phyloP scores from a whole-genome alignment of 2,113 vertebrate genomes.

The Canis aureus region DNA sequence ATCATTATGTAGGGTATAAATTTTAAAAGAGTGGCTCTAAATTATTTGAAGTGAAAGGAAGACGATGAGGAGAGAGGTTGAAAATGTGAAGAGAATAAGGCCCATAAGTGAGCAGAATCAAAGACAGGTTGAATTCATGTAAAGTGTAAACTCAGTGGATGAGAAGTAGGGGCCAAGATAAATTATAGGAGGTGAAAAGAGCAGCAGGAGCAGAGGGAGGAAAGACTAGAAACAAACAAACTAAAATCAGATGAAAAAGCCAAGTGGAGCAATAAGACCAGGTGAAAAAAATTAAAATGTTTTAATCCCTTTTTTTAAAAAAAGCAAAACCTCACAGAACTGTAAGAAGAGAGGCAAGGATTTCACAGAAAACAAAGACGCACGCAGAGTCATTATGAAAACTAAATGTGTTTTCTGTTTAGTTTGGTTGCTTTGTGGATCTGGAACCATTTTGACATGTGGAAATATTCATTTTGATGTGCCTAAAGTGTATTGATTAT shows the following conservation, averaged over 20 bases:
- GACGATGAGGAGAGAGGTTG: conserved; percentile 55
- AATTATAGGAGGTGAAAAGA: conserved; percentile 73
- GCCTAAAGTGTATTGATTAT: conserved; percentile 86
- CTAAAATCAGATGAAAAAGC: conserved; percentile 71
- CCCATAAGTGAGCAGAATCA: conserved; percentile 69
- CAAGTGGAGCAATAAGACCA: conserved; percentile 24
- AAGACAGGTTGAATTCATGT: conserved; percentile 79
- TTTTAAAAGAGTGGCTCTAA: conserved; percentile 71
- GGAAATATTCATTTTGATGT: conserved; percentile 86
- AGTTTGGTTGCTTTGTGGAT: conserved; percentile 79
- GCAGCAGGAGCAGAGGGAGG: conserved; percentile 20
- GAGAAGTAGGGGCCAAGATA: conserved; percentile 67
- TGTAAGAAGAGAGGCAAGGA: conserved; percentile 64
- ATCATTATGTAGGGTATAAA: conserved; percentile 76
- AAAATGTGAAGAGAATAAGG: conserved; percentile 67
- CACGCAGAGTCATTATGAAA: conserved; percentile 73
- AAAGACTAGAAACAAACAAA: conserved; percentile 74
- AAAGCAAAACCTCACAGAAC: conserved; percentile 63
- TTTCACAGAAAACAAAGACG: conserved; percentile 51
- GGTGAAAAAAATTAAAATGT: conserved; percentile 80
- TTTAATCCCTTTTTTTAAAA: conserved; percentile 60
- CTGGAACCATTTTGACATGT: conserved; percentile 87
- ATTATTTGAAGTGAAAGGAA: conserved; percentile 77
- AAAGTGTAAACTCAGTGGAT: conserved; percentile 64
- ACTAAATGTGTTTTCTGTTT: conserved; percentile 86